phyloP scores from a whole-genome alignment of 2,113 vertebrate genomes.

The Synchiropus splendidus region DNA sequence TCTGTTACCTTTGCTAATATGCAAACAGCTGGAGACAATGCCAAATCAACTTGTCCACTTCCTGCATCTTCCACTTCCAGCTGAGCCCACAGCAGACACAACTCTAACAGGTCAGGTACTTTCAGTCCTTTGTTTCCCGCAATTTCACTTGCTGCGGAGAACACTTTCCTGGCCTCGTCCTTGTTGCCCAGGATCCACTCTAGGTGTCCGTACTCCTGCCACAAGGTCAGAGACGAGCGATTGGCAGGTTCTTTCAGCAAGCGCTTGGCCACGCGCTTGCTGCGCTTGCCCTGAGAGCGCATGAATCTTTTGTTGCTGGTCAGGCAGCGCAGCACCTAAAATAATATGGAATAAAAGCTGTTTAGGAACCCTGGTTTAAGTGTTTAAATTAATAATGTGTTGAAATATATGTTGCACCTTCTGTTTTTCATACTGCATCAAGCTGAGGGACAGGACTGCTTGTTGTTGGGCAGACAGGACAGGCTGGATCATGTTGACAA shows the following conservation, averaged over 20 bases:
- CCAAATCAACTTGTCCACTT: slow-evolving; percentile 22
- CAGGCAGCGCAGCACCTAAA: slow-evolving; percentile 74
- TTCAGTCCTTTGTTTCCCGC: slow-evolving; percentile 60
- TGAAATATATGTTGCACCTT: slow-evolving; percentile 70
- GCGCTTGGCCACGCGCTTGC: slow-evolving; percentile 80
- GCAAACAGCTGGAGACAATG: slow-evolving; percentile 62
- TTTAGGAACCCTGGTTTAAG: neutral
- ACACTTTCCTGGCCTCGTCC: slow-evolving; percentile 85
- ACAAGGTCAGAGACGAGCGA: slow-evolving; percentile 75
- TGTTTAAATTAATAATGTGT: neutral
- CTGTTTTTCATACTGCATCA: slow-evolving; percentile 84
- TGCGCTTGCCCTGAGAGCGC: slow-evolving; percentile 80
- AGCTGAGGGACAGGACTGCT: slow-evolving; percentile 66
- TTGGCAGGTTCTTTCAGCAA: slow-evolving; percentile 87
- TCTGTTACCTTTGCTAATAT: slow-evolving; percentile 75
- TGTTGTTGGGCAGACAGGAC: slow-evolving; percentile 67
- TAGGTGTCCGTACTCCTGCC: slow-evolving; percentile 84
- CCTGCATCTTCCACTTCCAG: slow-evolving; percentile 70
- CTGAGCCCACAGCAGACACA: slow-evolving; percentile 80
- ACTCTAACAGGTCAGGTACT: slow-evolving; percentile 68
- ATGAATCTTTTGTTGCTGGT: slow-evolving; percentile 76
- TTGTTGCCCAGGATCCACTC: slow-evolving; percentile 88
- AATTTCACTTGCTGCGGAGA: slow-evolving; percentile 70
- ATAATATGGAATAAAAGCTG: neutral
- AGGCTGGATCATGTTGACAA: slow-evolving; percentile 69